Base-by-base conservation (phyloP, 1,140 invertebrate genomes). In the Drosophila triauraria region DNA sequence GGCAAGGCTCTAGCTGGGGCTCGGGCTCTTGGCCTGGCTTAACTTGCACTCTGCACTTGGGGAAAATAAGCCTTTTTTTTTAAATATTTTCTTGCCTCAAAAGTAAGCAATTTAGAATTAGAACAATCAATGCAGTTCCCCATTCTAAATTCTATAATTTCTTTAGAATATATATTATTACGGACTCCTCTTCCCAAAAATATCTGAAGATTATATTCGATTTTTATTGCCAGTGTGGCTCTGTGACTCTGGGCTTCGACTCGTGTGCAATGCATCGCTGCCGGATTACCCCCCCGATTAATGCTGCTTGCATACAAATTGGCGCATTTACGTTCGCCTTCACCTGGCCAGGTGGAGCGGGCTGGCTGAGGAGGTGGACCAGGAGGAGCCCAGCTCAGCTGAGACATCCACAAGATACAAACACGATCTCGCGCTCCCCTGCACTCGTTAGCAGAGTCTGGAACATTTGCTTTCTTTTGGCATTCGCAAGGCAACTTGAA, bases 271-370 rank as follows among this genome's bases (percentile, higher is more conserved):
- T 59, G 82, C 82, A 81, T 74, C 58, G 82, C 82, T 86, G 82
- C 82, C 82, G 82, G 82, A 86, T 86, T 83, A 88, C 85, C 75
- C 67, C 67, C 44, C 70, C 85, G 86, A 85, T 87, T 90, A 90
- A 90, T 88, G 86, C 85, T 83, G 71, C 78, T 64, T 90, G 85
- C 85, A 90, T 90, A 90, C 85, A 90, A 90, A 90, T 90, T 90
- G 85, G 85, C 85, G 84, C 84, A 87, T 87, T 87, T 87, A 67
- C 71, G 74, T 69, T 72, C 48, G 48, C 61, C 53, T 58, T 70
- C 63, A 56, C 40, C 67, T 47, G 51, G 10, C 44, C 44, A 12
- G 10, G 20, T 38, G 12, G 35, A n/a, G 17, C 15, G 30, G 42
- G 23, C 23, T 17, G 44, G 23, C 4, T 35, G 3, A 27, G 53